phyloP scores from a whole-genome alignment of 1,140 invertebrate species.

The Rhysida immarginata region DNA sequence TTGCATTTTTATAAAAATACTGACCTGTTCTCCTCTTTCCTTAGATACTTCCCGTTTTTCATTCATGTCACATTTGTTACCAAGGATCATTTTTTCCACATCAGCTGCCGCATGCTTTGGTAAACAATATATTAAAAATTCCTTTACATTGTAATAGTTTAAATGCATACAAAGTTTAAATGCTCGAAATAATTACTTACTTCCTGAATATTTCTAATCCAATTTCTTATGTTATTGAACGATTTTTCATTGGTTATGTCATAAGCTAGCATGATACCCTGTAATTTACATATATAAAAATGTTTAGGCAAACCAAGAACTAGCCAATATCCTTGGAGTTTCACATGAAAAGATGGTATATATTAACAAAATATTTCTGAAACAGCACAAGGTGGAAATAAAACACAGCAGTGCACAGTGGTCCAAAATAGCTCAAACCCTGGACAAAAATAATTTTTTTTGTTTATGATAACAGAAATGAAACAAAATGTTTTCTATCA shows the following conservation, averaged over 20 bases:
- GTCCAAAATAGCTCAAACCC: too few relatives aligned
- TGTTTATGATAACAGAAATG: too few relatives aligned
- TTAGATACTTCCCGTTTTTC: constrained; percentile 64
- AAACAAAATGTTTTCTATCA: too few relatives aligned
- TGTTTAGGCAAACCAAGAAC: too few relatives aligned
- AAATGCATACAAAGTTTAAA: neutral
- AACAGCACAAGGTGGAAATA: too few relatives aligned
- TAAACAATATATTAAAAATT: constrained; percentile 24
- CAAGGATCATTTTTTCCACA: constrained; percentile 88
- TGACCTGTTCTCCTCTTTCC: constrained; percentile 45
- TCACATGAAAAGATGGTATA: too few relatives aligned
- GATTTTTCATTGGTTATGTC: constrained; percentile 39
- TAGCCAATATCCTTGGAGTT: too few relatives aligned
- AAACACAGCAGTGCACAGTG: too few relatives aligned
- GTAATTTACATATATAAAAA: too few relatives aligned
- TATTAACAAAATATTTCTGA: too few relatives aligned
- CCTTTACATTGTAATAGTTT: neutral
- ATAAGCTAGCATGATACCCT: constrained; percentile 38
- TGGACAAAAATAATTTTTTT: too few relatives aligned
- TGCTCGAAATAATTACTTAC: constrained; percentile 15
- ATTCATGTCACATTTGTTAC: constrained; percentile 86
- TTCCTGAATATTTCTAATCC: constrained; percentile 35
- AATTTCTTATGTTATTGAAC: constrained; percentile 39
- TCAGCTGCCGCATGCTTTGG: constrained; percentile 58
- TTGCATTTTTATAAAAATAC: neutral